Conservation (phyloP, 2,888 invertebrate genomes). For the Pinctada fucata region DNA sequence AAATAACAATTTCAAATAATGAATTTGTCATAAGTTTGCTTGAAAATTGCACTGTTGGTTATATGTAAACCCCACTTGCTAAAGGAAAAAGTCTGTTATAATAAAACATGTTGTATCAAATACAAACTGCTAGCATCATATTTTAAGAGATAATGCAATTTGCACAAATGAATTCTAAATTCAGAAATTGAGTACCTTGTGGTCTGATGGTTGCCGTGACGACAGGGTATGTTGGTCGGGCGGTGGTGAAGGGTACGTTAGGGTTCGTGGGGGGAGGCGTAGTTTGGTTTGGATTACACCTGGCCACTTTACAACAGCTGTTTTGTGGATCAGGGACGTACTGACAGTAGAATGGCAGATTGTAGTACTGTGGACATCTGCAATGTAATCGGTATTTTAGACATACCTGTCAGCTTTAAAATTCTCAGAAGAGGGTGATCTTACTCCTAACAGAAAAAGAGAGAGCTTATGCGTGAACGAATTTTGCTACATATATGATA, state of each 20-base stretch:
- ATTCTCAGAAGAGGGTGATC: too few species aligned
- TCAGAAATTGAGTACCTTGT: background rate
- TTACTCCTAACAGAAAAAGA: background rate
- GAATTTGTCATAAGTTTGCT: too few species aligned
- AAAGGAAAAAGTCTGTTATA: too few species aligned
- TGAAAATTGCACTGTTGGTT: too few species aligned
- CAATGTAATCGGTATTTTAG: background rate
- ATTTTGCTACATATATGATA: too few species aligned
- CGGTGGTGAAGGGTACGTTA: background rate
- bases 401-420: background rate
- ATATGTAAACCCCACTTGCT: too few species aligned
- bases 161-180: too few species aligned
- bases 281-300: constrained; percentile 49
- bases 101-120: too few species aligned
- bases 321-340: constrained; percentile 55
- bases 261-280: constrained; percentile 21
- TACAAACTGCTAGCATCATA: too few species aligned
- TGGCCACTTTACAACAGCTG: constrained; percentile 51
- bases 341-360: constrained; percentile 52
- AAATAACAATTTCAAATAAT: too few species aligned
- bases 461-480: background rate
- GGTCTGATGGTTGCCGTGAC: constrained; percentile 20
- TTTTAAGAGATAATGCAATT: too few species aligned
- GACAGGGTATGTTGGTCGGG: constrained; percentile 33
- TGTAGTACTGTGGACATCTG: constrained; percentile 56